Conservation (phyloP, 2,797 vertebrate genomes). For the Phrynocephalus guinanensis region DNA sequence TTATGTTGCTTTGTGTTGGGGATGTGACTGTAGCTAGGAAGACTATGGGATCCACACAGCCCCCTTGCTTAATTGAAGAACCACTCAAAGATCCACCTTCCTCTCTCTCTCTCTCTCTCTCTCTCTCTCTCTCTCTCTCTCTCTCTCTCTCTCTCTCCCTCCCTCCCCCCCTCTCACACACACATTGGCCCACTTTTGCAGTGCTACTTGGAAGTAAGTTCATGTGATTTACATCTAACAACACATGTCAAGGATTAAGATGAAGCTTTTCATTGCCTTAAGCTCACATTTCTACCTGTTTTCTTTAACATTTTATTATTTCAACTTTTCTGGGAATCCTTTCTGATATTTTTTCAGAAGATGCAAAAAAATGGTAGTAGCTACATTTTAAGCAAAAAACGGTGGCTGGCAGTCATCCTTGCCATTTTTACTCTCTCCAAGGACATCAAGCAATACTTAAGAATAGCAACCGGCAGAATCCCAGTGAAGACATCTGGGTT, state of each 20-base stretch:
- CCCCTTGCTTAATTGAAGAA: too few relatives aligned
- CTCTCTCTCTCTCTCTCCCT: too few relatives aligned
- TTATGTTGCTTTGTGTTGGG: too few relatives aligned
- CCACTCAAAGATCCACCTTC: too few relatives aligned
- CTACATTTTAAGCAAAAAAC: background rate
- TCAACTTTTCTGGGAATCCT: background rate
- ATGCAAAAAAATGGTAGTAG: background rate
- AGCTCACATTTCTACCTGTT: background rate
- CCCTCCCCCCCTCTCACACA: too few relatives aligned
- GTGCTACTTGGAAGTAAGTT: background rate
- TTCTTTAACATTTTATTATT: background rate
- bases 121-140: too few relatives aligned
- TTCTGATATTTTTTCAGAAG: slow-evolving; percentile 4
- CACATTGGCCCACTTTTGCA: too few relatives aligned
- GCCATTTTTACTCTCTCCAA: background rate
- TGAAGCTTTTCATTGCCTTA: background rate
- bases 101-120: too few relatives aligned
- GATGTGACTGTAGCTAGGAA: too few relatives aligned
- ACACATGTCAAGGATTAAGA: background rate
- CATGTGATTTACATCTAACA: background rate
- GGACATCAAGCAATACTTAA: slow-evolving; percentile 4
- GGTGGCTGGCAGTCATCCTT: background rate
- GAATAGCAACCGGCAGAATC: background rate
- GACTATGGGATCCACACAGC: too few relatives aligned
- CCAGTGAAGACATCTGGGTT: background rate